phyloP scores from a whole-genome alignment of 2,888 invertebrate species.

The Artemia sinica region DNA sequence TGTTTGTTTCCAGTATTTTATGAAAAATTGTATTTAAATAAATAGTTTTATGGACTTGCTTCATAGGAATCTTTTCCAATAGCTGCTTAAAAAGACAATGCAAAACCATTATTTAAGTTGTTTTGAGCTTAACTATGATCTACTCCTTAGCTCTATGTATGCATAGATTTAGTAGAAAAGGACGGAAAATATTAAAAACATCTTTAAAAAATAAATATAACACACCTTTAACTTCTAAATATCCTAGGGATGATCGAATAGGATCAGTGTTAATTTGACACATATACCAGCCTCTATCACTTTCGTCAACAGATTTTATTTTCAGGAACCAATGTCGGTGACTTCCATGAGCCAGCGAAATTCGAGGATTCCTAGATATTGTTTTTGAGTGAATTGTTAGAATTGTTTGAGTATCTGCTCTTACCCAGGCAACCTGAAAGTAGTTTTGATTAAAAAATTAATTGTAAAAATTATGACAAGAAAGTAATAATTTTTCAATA shows the following conservation, averaged over 20 bases:
- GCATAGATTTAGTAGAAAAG: no score
- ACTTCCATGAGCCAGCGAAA: slow-evolving; percentile 25
- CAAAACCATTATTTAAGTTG: no score
- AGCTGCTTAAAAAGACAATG: no score
- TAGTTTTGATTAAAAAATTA: slow-evolving; percentile 17
- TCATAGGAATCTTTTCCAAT: no score
- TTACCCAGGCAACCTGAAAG: slow-evolving; percentile 65
- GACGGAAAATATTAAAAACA: no score
- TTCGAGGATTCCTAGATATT: slow-evolving; percentile 28
- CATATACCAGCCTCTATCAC: slow-evolving; percentile 79
- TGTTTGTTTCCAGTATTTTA: no score
- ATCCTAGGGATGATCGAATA: slow-evolving; percentile 76
- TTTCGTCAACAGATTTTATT: slow-evolving; percentile 68
- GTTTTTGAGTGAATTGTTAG: slow-evolving; percentile 56
- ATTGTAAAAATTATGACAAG: no score
- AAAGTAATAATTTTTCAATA: no score
- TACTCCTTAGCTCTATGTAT: no score
- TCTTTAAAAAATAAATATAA: slow-evolving; percentile 24
- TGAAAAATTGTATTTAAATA: no score
- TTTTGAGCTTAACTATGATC: no score
- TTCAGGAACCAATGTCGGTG: slow-evolving; percentile 30
- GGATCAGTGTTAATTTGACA: slow-evolving; percentile 81
- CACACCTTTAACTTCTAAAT: slow-evolving; percentile 77
- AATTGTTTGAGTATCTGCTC: slow-evolving; percentile 78
- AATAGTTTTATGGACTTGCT: no score